A percentile compares a stretch with the other conserved stretches of the same genome.
Evolutionary conservation across 2,113 vertebrate species (phyloP).

Genomic region (Zosterops lateralis): DNA sequence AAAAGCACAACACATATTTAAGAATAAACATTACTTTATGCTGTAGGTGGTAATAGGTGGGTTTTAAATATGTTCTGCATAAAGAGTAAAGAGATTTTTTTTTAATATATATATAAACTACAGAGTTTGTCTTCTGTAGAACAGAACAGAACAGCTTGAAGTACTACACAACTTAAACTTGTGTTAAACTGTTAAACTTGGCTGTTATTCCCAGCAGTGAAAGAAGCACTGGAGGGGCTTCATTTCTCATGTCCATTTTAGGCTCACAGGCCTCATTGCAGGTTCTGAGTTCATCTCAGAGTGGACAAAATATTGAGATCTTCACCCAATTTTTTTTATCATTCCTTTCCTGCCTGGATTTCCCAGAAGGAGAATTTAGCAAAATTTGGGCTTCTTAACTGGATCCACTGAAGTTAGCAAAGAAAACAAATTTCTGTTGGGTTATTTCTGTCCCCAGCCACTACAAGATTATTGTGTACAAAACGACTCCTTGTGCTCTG

Average conservation of each 20-base stretch:
- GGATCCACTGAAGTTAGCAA: background rate
- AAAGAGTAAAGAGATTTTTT: background rate
- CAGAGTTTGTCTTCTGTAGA: background rate
- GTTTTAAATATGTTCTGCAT: background rate
- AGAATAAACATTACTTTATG: constrained; percentile 7
- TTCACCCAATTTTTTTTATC: background rate
- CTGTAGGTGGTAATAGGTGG: background rate
- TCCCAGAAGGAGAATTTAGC: background rate
- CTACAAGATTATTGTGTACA: background rate
- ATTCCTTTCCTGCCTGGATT: background rate
- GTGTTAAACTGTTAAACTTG: background rate
- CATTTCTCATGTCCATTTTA: background rate
- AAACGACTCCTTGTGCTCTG: constrained; percentile 17
- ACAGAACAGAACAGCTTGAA: background rate
- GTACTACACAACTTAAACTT: background rate
- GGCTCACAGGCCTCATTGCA: background rate
- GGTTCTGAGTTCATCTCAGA: background rate
- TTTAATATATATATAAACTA: background rate
- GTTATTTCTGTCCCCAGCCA: background rate
- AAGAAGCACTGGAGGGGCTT: background rate
- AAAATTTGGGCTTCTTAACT: background rate
- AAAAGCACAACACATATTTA: background rate
- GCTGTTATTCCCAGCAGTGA: background rate
- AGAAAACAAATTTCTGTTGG: background rate
- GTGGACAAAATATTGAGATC: background rate